phyloP scores from a whole-genome alignment of 2,113 vertebrate species.

The Perccottus glenii region DNA sequence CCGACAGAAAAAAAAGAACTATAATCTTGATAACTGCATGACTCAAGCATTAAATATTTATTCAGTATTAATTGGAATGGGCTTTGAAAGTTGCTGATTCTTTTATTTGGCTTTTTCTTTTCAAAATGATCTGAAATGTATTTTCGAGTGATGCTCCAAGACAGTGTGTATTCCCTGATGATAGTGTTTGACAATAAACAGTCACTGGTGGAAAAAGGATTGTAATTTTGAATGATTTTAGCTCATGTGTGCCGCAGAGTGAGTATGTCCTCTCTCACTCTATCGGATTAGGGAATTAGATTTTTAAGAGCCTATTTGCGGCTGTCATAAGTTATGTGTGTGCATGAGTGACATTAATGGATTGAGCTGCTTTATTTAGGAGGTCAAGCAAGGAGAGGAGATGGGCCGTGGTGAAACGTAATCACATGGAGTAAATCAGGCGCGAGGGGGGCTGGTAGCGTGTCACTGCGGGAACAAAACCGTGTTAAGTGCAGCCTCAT shows the following conservation, averaged over 20 bases:
- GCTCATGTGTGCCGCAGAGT: no score
- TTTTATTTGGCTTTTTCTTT: slow-evolving; percentile 20
- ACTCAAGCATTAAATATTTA: slow-evolving; percentile 53
- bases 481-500: slow-evolving; percentile 51
- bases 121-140: slow-evolving; percentile 6
- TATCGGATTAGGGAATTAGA: slow-evolving; percentile 34
- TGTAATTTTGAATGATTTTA: not conserved
- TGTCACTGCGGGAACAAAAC: slow-evolving; percentile 46
- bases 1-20: slow-evolving; percentile 47
- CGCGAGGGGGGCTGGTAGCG: slow-evolving; percentile 40
- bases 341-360: slow-evolving; percentile 54
- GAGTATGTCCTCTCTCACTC: not conserved
- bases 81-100: slow-evolving; percentile 19
- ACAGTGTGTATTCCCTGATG: slow-evolving; percentile 5
- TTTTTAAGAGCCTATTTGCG: slow-evolving; percentile 49
- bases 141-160: no score
- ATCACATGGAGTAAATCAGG: slow-evolving; percentile 53
- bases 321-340: slow-evolving; percentile 42
- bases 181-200: slow-evolving; percentile 34
- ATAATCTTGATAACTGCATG: slow-evolving; percentile 13
- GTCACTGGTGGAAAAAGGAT: not conserved
- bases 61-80: slow-evolving; percentile 10
- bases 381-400: slow-evolving; percentile 44
- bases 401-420: slow-evolving; percentile 38
- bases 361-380: slow-evolving; percentile 56